These are phyloP conservation scores for Phalacrocorax pelagicus DNA, from an alignment of 2,113 vertebrate genomes.

Conservation along the genomic window DNA sequence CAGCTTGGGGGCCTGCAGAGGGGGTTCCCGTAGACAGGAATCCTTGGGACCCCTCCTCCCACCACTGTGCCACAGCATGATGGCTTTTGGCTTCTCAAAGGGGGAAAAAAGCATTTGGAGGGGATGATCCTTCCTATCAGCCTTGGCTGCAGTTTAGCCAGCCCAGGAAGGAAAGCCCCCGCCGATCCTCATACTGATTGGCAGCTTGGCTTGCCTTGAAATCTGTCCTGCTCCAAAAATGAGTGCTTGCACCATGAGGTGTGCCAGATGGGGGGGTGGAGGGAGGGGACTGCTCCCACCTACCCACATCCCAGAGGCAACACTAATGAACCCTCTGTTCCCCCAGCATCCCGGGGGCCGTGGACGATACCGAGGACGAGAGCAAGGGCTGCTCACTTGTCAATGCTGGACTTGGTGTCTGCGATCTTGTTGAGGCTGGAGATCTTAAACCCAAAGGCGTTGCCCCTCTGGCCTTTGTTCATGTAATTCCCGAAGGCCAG, in stretches of 20 bases:
- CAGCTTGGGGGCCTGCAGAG: background rate
- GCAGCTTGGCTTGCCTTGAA: background rate
- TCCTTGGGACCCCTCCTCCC: background rate
- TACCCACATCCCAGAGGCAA: background rate
- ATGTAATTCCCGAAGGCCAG: conserved; percentile 98
- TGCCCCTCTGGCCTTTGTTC: conserved; percentile 99
- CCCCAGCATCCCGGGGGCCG: background rate
- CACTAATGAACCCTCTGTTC: background rate
- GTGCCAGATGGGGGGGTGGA: background rate
- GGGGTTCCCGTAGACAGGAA: background rate
- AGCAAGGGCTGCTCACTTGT: conserved; percentile 86
- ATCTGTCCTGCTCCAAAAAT: background rate
- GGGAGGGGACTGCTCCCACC: background rate
- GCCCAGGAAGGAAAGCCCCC: background rate
- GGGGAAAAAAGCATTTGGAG: background rate
- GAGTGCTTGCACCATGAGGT: background rate
- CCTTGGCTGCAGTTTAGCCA: background rate
- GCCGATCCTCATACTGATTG: background rate
- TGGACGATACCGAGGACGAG: background rate
- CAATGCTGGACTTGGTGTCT: conserved; percentile 98
- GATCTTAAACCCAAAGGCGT: conserved; percentile 95
- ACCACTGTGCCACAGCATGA: background rate
- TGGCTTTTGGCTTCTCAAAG: background rate
- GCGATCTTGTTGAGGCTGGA: conserved; percentile 98
- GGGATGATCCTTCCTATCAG: background rate